Conservation (phyloP, 2,888 invertebrate genomes). For the Mayetiola destructor region DNA sequence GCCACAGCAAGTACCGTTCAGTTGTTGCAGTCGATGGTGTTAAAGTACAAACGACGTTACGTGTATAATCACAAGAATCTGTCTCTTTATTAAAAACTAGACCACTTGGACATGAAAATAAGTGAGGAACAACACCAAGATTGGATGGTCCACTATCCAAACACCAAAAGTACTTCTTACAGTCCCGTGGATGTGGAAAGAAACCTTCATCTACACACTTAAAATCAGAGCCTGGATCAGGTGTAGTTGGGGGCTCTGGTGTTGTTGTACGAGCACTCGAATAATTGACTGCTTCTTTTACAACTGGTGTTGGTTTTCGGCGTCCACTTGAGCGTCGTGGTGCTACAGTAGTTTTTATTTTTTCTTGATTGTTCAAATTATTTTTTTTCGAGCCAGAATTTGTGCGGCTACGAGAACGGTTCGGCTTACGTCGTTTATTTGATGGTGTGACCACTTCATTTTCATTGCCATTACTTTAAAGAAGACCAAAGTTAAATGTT, state of each 20-base stretch:
- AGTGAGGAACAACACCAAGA: conserved; percentile 78
- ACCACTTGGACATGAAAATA: conserved; percentile 85
- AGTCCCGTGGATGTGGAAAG: conserved; percentile 80
- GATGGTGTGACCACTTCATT: conserved; percentile 31
- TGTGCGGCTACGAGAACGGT: conserved; percentile 27
- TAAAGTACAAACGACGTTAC: conserved; percentile 65
- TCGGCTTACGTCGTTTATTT: conserved; percentile 26
- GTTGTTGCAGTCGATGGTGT: conserved; percentile 39
- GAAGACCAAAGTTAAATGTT: neutral
- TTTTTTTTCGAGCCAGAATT: conserved; percentile 24
- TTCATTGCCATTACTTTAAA: conserved; percentile 25
- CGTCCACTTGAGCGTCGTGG: conserved; percentile 19
- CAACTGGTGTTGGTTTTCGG: conserved; percentile 31
- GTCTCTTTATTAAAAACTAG: conserved; percentile 81
- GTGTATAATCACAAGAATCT: conserved; percentile 82
- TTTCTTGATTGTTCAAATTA: conserved; percentile 21
- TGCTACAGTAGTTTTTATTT: conserved; percentile 19
- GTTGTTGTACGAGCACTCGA: conserved; percentile 38
- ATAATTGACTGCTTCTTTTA: conserved; percentile 26
- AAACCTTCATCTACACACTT: conserved; percentile 88
- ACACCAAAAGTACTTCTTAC: conserved; percentile 92
- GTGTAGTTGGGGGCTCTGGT: conserved; percentile 62
- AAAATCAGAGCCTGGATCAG: conserved; percentile 76
- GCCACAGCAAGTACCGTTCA: conserved; percentile 25
- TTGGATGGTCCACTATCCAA: conserved; percentile 78